Evolutionary conservation across 2,888 invertebrate species (phyloP).

Genomic region (Ceraclea dissimilis): DNA sequence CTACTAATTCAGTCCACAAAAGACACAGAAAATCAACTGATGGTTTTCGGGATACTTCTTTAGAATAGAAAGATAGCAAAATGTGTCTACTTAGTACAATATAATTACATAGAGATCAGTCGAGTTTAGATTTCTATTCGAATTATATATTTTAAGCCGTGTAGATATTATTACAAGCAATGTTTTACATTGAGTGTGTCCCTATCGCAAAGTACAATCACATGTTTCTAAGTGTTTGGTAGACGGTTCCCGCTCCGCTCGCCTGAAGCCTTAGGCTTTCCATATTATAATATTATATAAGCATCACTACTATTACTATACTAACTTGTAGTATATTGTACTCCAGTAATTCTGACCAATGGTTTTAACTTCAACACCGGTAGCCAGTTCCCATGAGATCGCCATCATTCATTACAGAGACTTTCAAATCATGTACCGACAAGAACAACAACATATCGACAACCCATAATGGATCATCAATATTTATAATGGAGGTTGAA

Average conservation of each 20-base stretch:
- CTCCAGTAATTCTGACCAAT: too few species aligned
- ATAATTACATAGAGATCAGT: too few species aligned
- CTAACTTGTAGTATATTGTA: background rate
- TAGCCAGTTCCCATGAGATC: slow-evolving; percentile 24
- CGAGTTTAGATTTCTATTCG: too few species aligned
- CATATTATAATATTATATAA: too few species aligned
- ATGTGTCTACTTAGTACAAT: too few species aligned
- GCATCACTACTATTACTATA: background rate
- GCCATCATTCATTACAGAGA: slow-evolving; percentile 5
- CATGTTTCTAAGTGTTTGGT: background rate
- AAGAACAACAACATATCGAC: background rate
- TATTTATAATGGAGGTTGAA: too few species aligned
- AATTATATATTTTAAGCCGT: too few species aligned
- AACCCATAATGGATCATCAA: background rate
- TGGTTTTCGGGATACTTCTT: too few species aligned
- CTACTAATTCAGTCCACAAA: too few species aligned
- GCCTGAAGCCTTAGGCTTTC: background rate
- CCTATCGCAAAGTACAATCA: background rate
- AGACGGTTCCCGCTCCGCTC: background rate
- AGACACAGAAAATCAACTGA: too few species aligned
- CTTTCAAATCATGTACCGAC: slow-evolving; percentile 1
- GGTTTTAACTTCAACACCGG: slow-evolving; percentile 20
- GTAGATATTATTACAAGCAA: too few species aligned
- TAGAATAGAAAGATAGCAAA: too few species aligned
- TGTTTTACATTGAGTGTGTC: background rate